Base-by-base conservation (phyloP, 1,140 invertebrate species). In the Psilanteris sp. region DNA sequence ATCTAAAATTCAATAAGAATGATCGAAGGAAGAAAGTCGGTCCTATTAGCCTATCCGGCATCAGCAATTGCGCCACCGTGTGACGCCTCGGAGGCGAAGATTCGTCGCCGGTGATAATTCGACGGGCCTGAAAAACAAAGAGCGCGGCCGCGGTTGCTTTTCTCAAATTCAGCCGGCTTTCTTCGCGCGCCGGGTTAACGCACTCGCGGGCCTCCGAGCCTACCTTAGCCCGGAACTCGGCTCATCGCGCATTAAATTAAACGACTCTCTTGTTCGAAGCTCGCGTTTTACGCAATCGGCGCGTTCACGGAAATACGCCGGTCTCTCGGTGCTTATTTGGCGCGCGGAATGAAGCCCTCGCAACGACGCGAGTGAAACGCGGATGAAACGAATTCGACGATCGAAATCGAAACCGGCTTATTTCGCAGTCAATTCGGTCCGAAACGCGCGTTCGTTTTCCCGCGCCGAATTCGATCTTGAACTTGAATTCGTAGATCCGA, bases 191-290 rank as follows among this genome's bases (percentile, higher is more conserved):
- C 29, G 52, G 68, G 68, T 73, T 39, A 64, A 73, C 15, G 68
- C 14, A 64, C 68, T 73, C 59, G n/a, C n/a, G 3, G 0, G 46
- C 39, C 62, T 72, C 68, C 68, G 68, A 57, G 41, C 43, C 57
- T 59, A 52, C 57, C 57, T 66, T 43, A 29, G 59, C 13, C 70
- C 70, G 70, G 70, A 73, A 73, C 70, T 64, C 37, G 37, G 48
- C 50, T 55, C 55, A 50, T 54, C 68, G 57, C 15, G 64, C 68
- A 72, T 64, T 41, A 57, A 73, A 73, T 64, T 64, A 73, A 64
- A 72, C 68, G 48, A 64, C 50, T 50, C 52, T 46, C 43, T 62
- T 55, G 26, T 43, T 41, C 52, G 32, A 48, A 43, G 8, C 36
- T 10, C 36, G 18, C n/a, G 36, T 61, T 66, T 73, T 59, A 59